These are phyloP conservation scores for Gouania willdenowi DNA, from an alignment of 2,797 vertebrate genomes.

Conservation along the genomic window DNA sequence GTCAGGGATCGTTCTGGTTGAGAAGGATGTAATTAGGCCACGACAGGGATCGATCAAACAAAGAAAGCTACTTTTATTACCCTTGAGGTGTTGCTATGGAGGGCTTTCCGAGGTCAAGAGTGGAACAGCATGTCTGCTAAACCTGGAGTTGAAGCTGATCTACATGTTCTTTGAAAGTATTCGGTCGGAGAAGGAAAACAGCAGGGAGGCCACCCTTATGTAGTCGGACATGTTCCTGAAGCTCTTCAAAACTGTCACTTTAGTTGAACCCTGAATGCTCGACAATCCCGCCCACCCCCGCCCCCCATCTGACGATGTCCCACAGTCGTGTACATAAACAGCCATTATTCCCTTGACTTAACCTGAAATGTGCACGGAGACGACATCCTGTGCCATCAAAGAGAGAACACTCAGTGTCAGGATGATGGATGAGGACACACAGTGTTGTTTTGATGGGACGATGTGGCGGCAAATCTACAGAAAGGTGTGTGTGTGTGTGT, in stretches of 20 bases:
- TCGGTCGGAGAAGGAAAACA: too few species aligned
- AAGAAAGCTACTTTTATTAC: conserved; percentile 23
- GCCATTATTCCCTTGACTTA: conserved; percentile 38
- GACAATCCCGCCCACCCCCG: conserved; percentile 10
- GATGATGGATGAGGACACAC: conserved; percentile 45
- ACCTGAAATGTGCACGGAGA: conserved; percentile 19
- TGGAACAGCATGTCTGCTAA: too few species aligned
- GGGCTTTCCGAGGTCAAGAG: conserved; percentile 17
- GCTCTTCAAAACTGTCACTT: conserved; percentile 9
- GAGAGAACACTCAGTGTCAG: conserved; percentile 24
- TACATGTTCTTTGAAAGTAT: too few species aligned
- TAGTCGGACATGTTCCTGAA: background rate
- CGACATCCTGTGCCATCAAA: conserved; percentile 43
- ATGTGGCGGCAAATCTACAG: conserved; percentile 20
- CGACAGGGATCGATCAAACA: too few species aligned
- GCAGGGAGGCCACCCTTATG: conserved; percentile 3
- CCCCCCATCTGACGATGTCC: conserved; percentile 6
- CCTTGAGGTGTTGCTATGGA: conserved; percentile 28
- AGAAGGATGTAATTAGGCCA: conserved; percentile 16
- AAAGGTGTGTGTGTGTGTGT: conserved; percentile 1
- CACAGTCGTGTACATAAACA: conserved; percentile 25
- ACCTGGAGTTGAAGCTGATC: too few species aligned
- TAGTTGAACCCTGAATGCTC: conserved; percentile 9
- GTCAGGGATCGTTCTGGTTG: too few species aligned
- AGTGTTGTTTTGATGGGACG: conserved; percentile 32